phyloP scores from a whole-genome alignment of 2,888 invertebrate species.

The Fragum whitleyi region DNA sequence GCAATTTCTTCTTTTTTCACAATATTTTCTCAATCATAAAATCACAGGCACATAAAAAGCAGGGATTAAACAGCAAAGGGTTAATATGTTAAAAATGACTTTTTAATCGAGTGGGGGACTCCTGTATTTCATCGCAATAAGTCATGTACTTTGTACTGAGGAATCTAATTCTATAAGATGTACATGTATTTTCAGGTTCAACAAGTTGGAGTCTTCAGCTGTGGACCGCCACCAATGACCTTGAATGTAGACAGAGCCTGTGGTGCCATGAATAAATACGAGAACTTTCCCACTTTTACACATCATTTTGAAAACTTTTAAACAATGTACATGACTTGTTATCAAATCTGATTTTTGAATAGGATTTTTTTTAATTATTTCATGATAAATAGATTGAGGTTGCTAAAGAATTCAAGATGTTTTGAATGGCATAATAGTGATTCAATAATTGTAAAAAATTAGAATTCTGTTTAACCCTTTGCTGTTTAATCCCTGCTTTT shows the following conservation, averaged over 20 bases:
- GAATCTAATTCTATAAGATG: too few species aligned
- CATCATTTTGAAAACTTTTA: conserved; percentile 98
- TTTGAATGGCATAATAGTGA: background rate
- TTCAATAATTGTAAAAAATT: too few species aligned
- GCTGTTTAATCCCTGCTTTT: too few species aligned
- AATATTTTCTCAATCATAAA: too few species aligned
- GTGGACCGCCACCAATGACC: conserved; percentile 97
- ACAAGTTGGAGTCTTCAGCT: background rate
- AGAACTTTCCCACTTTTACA: conserved; percentile 92
- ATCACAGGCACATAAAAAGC: too few species aligned
- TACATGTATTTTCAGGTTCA: background rate
- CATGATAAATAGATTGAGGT: background rate
- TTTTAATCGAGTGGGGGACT: too few species aligned
- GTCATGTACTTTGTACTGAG: too few species aligned
- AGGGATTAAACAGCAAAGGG: too few species aligned
- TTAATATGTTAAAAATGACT: too few species aligned
- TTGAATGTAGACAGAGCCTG: conserved; percentile 98
- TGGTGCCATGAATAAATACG: conserved; percentile 96
- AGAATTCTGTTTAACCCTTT: too few species aligned
- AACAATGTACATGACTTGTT: conserved; percentile 62
- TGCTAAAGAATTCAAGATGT: background rate
- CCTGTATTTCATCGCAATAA: too few species aligned
- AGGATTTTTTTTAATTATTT: background rate
- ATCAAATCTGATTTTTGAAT: background rate
- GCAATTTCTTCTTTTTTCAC: background rate